A percentile compares a stretch with the other conserved stretches of the same genome.
Evolutionary conservation across 1,140 invertebrate genomes (phyloP).

Genomic region (Hetaerina americana): DNA sequence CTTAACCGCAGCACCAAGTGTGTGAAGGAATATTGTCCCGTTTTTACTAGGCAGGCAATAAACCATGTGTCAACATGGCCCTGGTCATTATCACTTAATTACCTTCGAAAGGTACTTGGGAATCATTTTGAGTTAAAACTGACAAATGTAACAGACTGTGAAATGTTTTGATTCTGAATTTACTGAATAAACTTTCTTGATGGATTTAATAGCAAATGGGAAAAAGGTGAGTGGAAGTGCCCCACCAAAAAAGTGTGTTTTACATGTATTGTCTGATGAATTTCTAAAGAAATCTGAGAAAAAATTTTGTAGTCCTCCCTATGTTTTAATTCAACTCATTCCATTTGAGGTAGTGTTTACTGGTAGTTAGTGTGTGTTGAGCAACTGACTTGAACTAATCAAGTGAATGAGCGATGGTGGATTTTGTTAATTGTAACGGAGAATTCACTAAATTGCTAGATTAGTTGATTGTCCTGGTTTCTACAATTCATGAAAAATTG

Average conservation of each 20-base stretch:
- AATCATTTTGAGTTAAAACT: not conserved
- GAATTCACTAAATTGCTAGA: not conserved
- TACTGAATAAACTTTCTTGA: not conserved
- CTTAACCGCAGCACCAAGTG: not conserved
- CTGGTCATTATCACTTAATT: not conserved
- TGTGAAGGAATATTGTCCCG: not conserved
- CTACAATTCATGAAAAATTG: not conserved
- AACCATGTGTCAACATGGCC: not conserved
- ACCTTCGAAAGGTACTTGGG: not conserved
- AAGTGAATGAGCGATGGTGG: not conserved
- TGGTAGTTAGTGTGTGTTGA: not conserved
- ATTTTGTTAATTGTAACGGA: not conserved
- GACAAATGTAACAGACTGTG: not conserved
- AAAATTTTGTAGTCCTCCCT: not conserved
- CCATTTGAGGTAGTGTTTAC: not conserved
- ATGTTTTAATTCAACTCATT: constrained; percentile 1
- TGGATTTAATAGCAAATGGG: not conserved
- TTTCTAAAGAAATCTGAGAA: not conserved
- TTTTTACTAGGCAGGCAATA: not conserved
- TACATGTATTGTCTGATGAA: not conserved
- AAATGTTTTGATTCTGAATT: constrained; percentile 1
- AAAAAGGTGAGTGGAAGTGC: not conserved
- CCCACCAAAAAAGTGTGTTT: not conserved
- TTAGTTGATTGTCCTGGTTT: not conserved
- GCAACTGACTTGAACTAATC: not conserved